phyloP scores from a whole-genome alignment of 2,797 vertebrate species.

The Rhinella marina region DNA sequence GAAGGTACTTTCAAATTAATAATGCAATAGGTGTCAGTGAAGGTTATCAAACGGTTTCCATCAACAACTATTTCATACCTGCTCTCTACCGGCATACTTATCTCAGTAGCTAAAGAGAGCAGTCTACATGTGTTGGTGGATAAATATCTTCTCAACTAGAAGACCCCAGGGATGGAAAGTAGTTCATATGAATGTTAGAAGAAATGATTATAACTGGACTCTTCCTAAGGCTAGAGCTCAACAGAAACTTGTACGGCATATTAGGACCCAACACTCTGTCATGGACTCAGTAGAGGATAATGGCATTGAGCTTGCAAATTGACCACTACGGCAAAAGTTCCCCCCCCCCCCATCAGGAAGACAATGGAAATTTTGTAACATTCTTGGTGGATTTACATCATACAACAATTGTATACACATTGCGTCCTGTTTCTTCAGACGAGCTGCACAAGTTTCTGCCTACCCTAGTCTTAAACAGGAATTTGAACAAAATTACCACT shows the following conservation, averaged over 20 bases:
- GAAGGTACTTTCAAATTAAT: not conserved
- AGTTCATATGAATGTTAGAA: not conserved
- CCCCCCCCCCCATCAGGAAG: not conserved
- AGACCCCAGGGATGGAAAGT: not conserved
- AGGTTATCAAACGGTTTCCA: too few species aligned
- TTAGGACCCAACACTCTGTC: not conserved
- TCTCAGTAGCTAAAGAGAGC: not conserved
- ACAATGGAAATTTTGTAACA: not conserved
- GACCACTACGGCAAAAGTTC: not conserved
- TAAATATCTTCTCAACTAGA: not conserved
- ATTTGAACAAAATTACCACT: not conserved
- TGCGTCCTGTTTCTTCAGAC: not conserved
- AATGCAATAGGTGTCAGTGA: not conserved
- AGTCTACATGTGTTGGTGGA: not conserved
- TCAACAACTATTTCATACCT: not conserved
- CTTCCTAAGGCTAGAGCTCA: not conserved
- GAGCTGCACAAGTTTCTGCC: not conserved
- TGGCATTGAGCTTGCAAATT: not conserved
- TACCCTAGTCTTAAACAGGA: not conserved
- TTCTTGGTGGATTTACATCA: not conserved
- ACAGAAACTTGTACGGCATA: not conserved
- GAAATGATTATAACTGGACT: not conserved
- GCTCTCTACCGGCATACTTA: not conserved
- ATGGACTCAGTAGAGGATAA: not conserved
- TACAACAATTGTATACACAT: not conserved